Percentiles rank a stretch among this genome's conserved stretches.
phyloP scores from a whole-genome alignment of 2,797 vertebrate species.

The Pseudotriccus pelzelni region DNA sequence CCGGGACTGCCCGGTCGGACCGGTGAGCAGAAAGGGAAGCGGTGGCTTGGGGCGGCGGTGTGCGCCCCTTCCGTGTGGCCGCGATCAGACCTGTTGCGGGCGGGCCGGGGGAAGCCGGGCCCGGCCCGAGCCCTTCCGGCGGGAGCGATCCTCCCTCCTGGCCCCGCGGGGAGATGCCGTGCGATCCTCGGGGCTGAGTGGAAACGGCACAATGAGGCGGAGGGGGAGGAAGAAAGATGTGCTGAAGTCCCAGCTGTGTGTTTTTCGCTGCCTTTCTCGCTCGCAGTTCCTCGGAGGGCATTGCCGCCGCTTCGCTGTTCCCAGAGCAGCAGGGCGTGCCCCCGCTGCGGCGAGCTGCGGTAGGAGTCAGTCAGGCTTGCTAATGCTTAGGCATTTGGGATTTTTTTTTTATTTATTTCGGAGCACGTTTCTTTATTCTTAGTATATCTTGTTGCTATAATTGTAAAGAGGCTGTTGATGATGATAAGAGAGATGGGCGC shows the following conservation, averaged over 20 bases:
- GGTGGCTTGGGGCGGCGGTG: neutral
- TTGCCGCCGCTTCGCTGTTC: neutral
- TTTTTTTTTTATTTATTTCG: neutral
- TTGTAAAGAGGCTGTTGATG: neutral
- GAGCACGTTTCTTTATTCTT: neutral
- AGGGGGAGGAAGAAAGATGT: neutral
- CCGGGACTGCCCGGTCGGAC: neutral
- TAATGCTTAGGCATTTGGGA: neutral
- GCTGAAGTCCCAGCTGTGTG: neutral
- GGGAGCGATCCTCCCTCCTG: too few relatives aligned
- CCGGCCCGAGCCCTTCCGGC: neutral
- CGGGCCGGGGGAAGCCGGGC: neutral
- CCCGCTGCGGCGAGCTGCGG: fast-evolving
- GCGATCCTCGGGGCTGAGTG: neutral
- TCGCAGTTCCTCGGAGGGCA: neutral
- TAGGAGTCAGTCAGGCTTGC: neutral
- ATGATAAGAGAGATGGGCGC: neutral
- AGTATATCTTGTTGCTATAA: neutral
- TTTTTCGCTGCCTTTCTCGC: neutral
- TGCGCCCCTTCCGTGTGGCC: neutral
- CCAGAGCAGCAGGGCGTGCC: neutral
- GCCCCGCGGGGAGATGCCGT: neutral
- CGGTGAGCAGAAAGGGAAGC: neutral
- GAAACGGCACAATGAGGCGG: neutral
- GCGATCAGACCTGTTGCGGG: neutral